Base-by-base conservation (phyloP, 2,113 vertebrate genomes). In the Sinocyclocheilus anshuiensis region DNA sequence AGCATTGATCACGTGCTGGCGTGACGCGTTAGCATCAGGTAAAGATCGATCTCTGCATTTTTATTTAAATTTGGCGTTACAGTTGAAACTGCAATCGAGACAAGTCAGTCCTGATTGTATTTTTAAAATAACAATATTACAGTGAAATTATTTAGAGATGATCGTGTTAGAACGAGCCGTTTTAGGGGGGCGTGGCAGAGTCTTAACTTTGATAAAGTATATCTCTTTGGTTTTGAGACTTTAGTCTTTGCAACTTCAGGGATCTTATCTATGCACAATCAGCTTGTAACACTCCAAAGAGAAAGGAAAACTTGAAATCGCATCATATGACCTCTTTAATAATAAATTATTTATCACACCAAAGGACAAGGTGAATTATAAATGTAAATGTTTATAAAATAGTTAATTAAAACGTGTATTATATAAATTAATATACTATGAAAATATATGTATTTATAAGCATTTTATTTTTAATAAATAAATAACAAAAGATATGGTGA, bases 1-100 rank as follows among this genome's bases (percentile, higher is more conserved):
- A 84, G 26, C 5, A 45, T 36, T 69, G 22, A 65, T 63, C 87
- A 61, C 69, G 77, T 85, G 87, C n/a, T 42, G 69, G 50, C 29
- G 69, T 75, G 72, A 75, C 2, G 22, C 5, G n/a, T 76, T 71
- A 71, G 16, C 29, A 18, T 33, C 1, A 69, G 29, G 29, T 33
- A 33, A 18, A 18, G 29, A 36, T 33, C 6, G 2, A 6, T 18
- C 26, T 67, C 67, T 33, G 16, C 16, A 20, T 71, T 20, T 36
- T 9, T 71, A 20, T 71, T 10, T 36, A 9, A 8, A 16, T 69
- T 69, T 33, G 15, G 5, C 6, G 26, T 26, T 13, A 55, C 16
- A 29, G 26, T 29, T 67, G 13, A 67, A 29, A 67, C 26, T 67
- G 13, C 63, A 67, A 1, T 69, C 16, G 13, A 18, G 16, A 67